Evolutionary conservation across 2,888 invertebrate species (phyloP), one percentile per base, ranked within the genome.

Genomic region (Diarsia rubi): DNA sequence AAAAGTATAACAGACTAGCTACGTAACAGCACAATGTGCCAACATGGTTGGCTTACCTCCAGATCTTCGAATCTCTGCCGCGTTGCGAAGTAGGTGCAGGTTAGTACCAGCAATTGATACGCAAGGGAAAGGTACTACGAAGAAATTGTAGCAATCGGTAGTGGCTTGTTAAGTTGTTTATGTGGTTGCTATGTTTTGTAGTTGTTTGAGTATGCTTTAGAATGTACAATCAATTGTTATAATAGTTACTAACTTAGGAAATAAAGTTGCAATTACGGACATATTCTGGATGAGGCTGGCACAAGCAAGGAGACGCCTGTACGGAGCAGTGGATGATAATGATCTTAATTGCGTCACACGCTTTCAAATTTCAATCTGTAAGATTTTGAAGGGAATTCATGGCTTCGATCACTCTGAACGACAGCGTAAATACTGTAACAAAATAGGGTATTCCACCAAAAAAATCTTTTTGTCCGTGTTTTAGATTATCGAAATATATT

Each of bases 21-120:
- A 81, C 67, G 75, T 45, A 79, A 79, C 31, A 24, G 24, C 8
- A 6, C 5, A 31, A 45, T 81, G 80, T 68, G 84, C 82, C 84
- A 81, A 82, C 60, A 19, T 57, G 45, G n/a, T 73, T 82, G 82
- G 82, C 84, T n/a, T 24, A 31, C 4, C 24, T 82, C 82, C 82
- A 82, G 81, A 84, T 84, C 72, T 42, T 57, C 52, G 64, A 45
- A 81, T 82, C 70, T 73, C 81, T 73, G 63, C 71, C 59, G 69
- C n/a, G 67, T 75, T 81, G 67, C 67, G 59, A 59, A 83, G 67
- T 83, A 68, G 24, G 54, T 68, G 37, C 45, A 24, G 67, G 59
- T 31, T 54, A 68, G 59, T 69, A 79, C 45, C n/a, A 42, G 47
- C 47, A 59, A 69, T 83, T 63, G 83, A 73, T 73, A 81, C 6